A percentile compares a stretch with the other conserved stretches of the same genome.
Evolutionary conservation across 2,113 vertebrate genomes (phyloP).

Genomic region (Pan troglodytes): NHGRI_mPanTro3-v2.1_pri NC_072398.2:34804501-34805000

Average conservation of each 20-base stretch:
- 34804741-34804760: not conserved
- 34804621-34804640: not conserved
- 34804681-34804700: not conserved
- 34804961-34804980: not conserved
- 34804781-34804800: accelerated
- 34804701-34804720: not conserved
- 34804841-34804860: accelerated
- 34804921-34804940: not conserved
- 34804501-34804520: too few relatives aligned
- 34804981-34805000: not conserved
- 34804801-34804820: not conserved
- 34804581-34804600: too few relatives aligned
- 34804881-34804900: too few relatives aligned
- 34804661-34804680: not conserved
- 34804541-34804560: too few relatives aligned
- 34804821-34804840: not conserved
- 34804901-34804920: not conserved
- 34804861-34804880: not conserved
- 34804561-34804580: too few relatives aligned
- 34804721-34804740: not conserved
- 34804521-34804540: too few relatives aligned
- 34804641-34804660: accelerated
- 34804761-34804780: accelerated
- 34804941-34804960: not conserved
- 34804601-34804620: not conserved